phyloP scores from a whole-genome alignment of 2,797 vertebrate genomes.

The Sparus aurata region DNA sequence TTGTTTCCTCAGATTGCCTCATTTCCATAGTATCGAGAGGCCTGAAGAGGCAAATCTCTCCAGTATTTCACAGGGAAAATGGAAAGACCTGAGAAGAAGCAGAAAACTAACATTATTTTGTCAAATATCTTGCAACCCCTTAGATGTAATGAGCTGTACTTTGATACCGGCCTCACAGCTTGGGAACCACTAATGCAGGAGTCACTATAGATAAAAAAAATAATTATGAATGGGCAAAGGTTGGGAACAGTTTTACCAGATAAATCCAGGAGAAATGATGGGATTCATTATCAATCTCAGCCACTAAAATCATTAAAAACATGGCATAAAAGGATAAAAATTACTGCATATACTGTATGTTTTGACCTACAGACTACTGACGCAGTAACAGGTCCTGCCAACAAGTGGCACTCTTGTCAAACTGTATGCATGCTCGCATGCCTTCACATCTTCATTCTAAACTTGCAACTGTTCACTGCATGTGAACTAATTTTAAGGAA shows the following conservation, averaged over 20 bases:
- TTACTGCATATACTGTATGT: neutral
- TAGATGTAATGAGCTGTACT: neutral
- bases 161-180: neutral
- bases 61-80: neutral
- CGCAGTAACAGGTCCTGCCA: slow-evolving; percentile 60
- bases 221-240: neutral
- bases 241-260: neutral
- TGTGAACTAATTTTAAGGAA: slow-evolving; percentile 33
- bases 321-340: neutral
- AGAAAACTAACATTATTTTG: neutral
- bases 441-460: neutral
- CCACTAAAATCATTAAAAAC: neutral
- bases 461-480: slow-evolving; percentile 23
- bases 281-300: neutral
- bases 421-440: slow-evolving; percentile 1
- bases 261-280: neutral
- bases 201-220: neutral
- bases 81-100: neutral
- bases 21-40: neutral
- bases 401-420: slow-evolving; percentile 76
- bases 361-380: neutral
- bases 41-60: neutral
- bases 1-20: neutral
- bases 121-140: neutral
- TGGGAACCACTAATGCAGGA: neutral